Evolutionary conservation across 2,113 vertebrate species (phyloP).

Genomic region (Connochaetes taurinus): DNA sequence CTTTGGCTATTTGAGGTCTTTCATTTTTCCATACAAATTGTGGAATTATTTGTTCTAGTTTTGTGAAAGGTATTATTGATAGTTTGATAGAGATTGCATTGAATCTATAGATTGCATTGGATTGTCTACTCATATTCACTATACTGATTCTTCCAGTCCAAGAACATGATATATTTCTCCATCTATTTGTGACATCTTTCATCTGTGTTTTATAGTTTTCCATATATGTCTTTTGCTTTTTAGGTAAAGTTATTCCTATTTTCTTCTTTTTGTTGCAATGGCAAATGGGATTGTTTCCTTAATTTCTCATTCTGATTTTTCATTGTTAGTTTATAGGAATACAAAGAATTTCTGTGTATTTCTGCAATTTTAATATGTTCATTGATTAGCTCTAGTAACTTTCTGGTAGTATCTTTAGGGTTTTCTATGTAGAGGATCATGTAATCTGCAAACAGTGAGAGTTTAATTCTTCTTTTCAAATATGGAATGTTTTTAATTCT

Average conservation of each 20-base stretch:
- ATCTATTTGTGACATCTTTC: neutral
- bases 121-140: neutral
- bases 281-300: neutral
- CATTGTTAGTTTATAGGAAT: neutral
- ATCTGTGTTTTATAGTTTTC: neutral
- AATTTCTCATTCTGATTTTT: neutral
- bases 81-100: neutral
- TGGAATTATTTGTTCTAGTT: neutral
- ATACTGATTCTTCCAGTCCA: neutral
- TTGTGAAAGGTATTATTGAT: neutral
- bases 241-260: neutral
- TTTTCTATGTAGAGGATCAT: neutral
- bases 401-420: neutral
- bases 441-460: neutral
- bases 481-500: neutral
- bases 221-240: neutral
- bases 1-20: neutral
- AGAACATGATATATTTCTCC: neutral
- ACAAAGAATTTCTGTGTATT: neutral
- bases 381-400: neutral
- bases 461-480: neutral
- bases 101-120: neutral
- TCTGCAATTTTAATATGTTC: neutral
- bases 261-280: neutral
- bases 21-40: neutral